A percentile compares a stretch with the other conserved stretches of the same genome.
Evolutionary conservation across 2,113 vertebrate genomes (phyloP).

Genomic region (Capreolus pygargus): DNA sequence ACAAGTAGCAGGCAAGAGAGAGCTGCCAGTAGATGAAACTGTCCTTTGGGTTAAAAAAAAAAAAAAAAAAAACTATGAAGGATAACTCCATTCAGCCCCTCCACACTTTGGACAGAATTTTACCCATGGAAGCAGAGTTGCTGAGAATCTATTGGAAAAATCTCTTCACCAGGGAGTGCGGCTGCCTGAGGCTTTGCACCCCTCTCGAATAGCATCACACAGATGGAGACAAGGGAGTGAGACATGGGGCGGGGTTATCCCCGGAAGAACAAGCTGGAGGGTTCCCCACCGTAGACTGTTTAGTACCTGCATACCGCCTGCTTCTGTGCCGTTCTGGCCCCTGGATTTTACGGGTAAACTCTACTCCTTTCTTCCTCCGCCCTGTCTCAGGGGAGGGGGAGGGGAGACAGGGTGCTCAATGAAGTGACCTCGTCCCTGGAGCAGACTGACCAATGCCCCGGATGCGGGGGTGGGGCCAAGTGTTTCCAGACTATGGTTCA

Average conservation of each 20-base stretch:
- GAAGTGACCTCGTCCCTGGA: neutral
- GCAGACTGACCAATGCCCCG: rapidly evolving
- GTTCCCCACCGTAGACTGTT: rapidly evolving
- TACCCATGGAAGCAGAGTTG: neutral
- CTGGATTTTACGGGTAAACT: too few species aligned
- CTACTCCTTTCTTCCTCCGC: neutral
- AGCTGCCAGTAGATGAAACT: neutral
- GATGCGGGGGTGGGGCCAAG: rapidly evolving
- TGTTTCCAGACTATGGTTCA: neutral
- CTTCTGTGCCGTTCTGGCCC: neutral
- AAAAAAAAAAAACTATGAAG: neutral
- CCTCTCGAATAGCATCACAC: rapidly evolving
- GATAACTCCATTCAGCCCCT: too few species aligned
- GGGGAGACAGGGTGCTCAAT: neutral
- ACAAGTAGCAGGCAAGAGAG: neutral
- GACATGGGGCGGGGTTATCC: rapidly evolving
- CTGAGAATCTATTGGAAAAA: rapidly evolving
- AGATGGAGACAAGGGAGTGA: too few species aligned
- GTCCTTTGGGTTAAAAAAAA: neutral
- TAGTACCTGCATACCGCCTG: rapidly evolving
- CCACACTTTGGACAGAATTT: too few species aligned
- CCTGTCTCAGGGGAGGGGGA: neutral
- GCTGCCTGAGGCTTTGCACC: rapidly evolving
- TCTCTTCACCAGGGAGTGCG: rapidly evolving
- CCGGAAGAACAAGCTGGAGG: too few species aligned